A percentile compares a stretch with the other conserved stretches of the same genome.
phyloP scores from a whole-genome alignment of 2,113 vertebrate species.

The Baryphthengus martii region DNA sequence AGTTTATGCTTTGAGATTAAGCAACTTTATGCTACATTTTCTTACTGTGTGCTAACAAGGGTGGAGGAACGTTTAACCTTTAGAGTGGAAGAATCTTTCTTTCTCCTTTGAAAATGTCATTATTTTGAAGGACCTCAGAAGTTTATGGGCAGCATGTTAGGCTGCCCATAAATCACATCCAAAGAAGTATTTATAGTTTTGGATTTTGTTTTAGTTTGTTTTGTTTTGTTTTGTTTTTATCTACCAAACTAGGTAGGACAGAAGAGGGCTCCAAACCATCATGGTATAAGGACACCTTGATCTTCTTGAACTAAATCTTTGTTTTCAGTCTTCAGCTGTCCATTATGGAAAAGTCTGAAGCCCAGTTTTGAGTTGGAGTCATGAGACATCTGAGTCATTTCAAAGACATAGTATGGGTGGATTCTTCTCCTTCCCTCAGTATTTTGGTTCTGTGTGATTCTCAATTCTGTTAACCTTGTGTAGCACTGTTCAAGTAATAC shows the following conservation, averaged over 20 bases:
- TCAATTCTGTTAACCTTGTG: neutral
- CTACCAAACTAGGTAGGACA: neutral
- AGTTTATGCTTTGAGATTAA: neutral
- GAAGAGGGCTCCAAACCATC: rapidly evolving
- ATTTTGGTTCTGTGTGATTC: neutral
- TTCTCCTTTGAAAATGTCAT: neutral
- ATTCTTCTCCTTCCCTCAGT: neutral
- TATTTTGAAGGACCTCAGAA: neutral
- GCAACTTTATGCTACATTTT: neutral
- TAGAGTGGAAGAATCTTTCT: neutral
- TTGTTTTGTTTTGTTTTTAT: neutral
- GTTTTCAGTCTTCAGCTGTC: neutral
- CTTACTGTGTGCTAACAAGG: neutral
- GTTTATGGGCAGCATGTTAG: neutral
- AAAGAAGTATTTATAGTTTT: neutral
- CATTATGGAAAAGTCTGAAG: neutral
- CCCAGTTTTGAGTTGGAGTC: neutral
- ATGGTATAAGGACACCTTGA: neutral
- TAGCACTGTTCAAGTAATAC: neutral
- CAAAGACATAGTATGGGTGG: neutral
- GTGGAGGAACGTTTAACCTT: neutral
- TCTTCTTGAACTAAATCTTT: neutral
- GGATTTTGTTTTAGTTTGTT: neutral
- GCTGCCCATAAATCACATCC: neutral
- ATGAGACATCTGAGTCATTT: neutral